Evolutionary conservation across 2,888 invertebrate genomes (phyloP).

Genomic region (Campopleginae sp.): DNA sequence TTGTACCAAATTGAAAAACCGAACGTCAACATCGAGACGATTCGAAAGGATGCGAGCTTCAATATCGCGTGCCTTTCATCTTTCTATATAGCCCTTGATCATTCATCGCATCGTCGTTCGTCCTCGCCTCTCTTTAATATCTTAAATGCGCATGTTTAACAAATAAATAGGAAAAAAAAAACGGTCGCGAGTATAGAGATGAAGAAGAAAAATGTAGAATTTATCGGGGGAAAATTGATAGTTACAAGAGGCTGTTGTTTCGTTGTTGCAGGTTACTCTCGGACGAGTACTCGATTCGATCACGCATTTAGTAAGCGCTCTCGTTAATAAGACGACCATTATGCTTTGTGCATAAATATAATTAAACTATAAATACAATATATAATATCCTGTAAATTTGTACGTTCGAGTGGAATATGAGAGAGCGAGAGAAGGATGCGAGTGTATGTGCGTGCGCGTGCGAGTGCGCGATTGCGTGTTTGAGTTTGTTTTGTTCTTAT

Average conservation of each 20-base stretch:
- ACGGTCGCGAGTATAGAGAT: constrained; percentile 41
- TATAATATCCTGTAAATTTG: constrained; percentile 62
- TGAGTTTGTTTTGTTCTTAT: neutral
- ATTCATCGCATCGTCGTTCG: neutral
- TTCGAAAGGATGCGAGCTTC: no score
- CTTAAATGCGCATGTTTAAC: neutral
- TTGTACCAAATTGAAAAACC: no score
- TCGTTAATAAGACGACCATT: constrained; percentile 80
- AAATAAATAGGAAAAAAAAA: neutral
- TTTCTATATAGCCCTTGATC: neutral
- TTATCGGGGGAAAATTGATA: constrained; percentile 74
- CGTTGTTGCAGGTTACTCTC: constrained; percentile 84
- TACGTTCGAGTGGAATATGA: constrained; percentile 42
- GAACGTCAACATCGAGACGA: no score
- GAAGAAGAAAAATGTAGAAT: constrained; percentile 63
- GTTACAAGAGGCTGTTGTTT: constrained; percentile 82
- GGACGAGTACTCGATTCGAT: constrained; percentile 84
- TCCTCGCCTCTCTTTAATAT: neutral
- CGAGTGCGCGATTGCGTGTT: constrained; percentile 40
- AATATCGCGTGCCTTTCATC: no score
- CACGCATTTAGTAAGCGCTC: constrained; percentile 84
- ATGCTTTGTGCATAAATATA: constrained; percentile 79
- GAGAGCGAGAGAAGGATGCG: constrained; percentile 30
- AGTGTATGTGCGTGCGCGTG: constrained; percentile 36
- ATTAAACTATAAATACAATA: constrained; percentile 67